Evolutionary conservation across 2,888 invertebrate genomes (phyloP).

Genomic region (Phania funesta): DNA sequence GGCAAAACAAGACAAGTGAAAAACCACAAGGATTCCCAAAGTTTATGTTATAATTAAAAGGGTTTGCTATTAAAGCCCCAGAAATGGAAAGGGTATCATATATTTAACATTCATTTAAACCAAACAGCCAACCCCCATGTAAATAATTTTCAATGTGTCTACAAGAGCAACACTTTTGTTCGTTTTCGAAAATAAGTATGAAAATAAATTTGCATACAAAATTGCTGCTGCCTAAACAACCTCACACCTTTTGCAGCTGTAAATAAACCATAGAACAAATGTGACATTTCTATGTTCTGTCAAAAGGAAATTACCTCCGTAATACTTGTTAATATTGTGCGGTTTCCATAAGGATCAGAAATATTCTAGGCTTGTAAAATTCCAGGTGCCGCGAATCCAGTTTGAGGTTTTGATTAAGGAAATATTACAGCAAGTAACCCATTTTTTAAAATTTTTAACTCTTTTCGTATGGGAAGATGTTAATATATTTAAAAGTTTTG

Average conservation of each 20-base stretch:
- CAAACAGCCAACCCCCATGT: conserved; percentile 10
- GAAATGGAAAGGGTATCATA: conserved; percentile 30
- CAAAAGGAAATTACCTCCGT: background rate
- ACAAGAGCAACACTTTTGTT: conserved; percentile 1
- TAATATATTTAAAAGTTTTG: too few species aligned
- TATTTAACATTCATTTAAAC: conserved; percentile 31
- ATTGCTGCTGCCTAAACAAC: conserved; percentile 35
- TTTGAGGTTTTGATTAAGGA: too few species aligned
- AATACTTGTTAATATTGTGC: background rate
- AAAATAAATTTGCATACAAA: conserved; percentile 70
- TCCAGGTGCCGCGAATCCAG: too few species aligned
- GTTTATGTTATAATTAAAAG: conserved; percentile 55
- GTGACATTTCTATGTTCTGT: background rate
- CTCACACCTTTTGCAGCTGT: background rate
- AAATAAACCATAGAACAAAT: conserved; percentile 10
- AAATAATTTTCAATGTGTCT: background rate
- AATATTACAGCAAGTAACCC: too few species aligned
- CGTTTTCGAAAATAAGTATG: conserved; percentile 31
- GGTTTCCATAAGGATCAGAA: too few species aligned
- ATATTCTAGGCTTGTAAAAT: too few species aligned
- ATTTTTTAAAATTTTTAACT: too few species aligned
- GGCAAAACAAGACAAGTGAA: conserved; percentile 16
- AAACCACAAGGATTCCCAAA: conserved; percentile 28
- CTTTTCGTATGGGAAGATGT: too few species aligned
- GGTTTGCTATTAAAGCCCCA: conserved; percentile 29